phyloP scores from a whole-genome alignment of 2,797 vertebrate species.

The Tadarida brasiliensis region DNA sequence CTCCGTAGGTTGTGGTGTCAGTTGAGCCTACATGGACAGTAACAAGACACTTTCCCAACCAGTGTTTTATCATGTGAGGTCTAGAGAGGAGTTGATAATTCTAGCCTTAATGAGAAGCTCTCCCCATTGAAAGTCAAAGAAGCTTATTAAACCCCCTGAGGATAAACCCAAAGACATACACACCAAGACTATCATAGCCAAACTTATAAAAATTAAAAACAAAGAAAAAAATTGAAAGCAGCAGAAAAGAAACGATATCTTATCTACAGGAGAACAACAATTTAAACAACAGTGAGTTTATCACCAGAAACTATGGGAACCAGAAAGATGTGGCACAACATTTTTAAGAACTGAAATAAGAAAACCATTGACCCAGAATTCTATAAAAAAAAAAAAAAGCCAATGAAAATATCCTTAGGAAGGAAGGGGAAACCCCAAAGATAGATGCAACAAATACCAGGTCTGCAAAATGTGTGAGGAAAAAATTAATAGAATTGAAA shows the following conservation, averaged over 20 bases:
- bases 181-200: neutral
- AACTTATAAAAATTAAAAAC: neutral
- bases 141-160: neutral
- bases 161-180: neutral
- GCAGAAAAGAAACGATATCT: neutral
- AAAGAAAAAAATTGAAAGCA: neutral
- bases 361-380: neutral
- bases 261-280: neutral
- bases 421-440: neutral
- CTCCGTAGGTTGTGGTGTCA: neutral
- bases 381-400: neutral
- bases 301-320: neutral
- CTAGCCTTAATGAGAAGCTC: neutral
- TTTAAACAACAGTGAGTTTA: neutral
- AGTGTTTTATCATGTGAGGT: neutral
- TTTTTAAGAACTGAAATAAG: neutral
- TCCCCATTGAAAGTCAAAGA: neutral
- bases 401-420: neutral
- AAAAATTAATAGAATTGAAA: neutral
- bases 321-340: neutral
- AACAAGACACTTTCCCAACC: neutral
- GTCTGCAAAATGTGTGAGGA: neutral
- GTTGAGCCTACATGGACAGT: neutral
- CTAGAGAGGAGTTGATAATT: neutral
- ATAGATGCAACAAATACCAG: neutral